Evolutionary conservation across 2,113 vertebrate genomes (phyloP).

Genomic region (Otus sunia): DNA sequence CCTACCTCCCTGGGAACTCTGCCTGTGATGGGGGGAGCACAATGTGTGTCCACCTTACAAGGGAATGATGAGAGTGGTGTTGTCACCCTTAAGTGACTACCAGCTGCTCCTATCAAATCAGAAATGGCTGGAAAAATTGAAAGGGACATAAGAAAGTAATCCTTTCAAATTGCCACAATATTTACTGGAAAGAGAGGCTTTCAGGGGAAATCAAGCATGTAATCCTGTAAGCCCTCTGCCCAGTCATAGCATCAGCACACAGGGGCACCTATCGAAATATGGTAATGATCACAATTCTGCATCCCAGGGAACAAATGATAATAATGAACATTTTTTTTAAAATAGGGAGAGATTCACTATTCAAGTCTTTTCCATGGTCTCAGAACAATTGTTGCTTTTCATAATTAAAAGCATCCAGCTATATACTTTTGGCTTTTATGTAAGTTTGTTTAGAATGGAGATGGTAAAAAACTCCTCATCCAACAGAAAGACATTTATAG

Average conservation of each 20-base stretch:
- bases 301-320: slow-evolving; percentile 29
- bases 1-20: neutral
- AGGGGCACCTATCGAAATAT: slow-evolving; percentile 58
- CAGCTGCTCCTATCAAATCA: slow-evolving; percentile 72
- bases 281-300: slow-evolving; percentile 36
- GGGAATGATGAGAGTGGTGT: slow-evolving; percentile 47
- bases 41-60: slow-evolving; percentile 47
- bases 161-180: slow-evolving; percentile 74
- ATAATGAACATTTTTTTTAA: neutral
- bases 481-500: neutral
- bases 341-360: neutral
- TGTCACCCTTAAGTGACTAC: slow-evolving; percentile 72
- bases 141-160: slow-evolving; percentile 71
- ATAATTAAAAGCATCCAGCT: neutral
- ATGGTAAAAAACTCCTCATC: neutral
- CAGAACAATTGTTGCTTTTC: neutral
- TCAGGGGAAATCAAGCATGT: slow-evolving; percentile 70
- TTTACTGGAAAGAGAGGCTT: slow-evolving; percentile 72
- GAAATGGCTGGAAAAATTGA: slow-evolving; percentile 70
- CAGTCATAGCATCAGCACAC: slow-evolving; percentile 31
- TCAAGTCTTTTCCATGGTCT: neutral
- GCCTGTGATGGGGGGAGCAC: neutral
- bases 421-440: neutral
- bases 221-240: slow-evolving; percentile 68
- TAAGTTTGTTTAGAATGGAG: neutral